These are phyloP conservation scores for Aphrophora alni DNA, from an alignment of 2,888 invertebrate species.

Conservation along the genomic window DNA sequence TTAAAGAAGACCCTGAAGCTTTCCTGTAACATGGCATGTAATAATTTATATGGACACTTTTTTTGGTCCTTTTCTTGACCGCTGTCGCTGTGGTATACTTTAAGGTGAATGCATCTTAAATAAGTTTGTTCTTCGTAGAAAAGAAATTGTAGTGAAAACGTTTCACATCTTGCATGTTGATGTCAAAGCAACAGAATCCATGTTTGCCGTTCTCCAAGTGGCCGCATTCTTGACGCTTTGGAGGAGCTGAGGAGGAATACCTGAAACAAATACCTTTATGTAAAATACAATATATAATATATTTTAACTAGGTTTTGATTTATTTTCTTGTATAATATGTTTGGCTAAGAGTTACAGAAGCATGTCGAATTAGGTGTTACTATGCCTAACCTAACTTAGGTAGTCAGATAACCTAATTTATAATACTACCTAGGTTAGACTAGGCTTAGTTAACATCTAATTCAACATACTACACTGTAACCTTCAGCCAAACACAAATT, in stretches of 20 bases:
- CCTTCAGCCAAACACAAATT: no score
- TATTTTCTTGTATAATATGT: background rate
- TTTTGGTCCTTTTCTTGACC: no score
- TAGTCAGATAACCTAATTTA: no score
- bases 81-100: slow-evolving; percentile 16
- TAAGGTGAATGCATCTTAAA: slow-evolving; percentile 16
- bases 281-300: background rate
- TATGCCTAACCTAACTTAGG: no score
- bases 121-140: slow-evolving; percentile 11
- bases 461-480: no score
- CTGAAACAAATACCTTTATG: background rate
- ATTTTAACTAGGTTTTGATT: background rate
- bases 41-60: no score
- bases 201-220: slow-evolving; percentile 22
- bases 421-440: no score
- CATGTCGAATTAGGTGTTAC: no score
- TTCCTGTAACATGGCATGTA: no score
- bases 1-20: no score
- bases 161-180: slow-evolving; percentile 21
- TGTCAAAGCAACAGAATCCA: slow-evolving; percentile 17
- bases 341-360: no score
- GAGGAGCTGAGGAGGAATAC: background rate
- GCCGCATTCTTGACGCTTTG: background rate
- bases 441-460: no score
- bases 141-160: slow-evolving; percentile 13